Percentiles rank a stretch among this genome's conserved stretches.
These are phyloP conservation scores for Aldabrachelys gigantea DNA, from an alignment of 2,113 vertebrate genomes.

Conservation along the genomic window DNA sequence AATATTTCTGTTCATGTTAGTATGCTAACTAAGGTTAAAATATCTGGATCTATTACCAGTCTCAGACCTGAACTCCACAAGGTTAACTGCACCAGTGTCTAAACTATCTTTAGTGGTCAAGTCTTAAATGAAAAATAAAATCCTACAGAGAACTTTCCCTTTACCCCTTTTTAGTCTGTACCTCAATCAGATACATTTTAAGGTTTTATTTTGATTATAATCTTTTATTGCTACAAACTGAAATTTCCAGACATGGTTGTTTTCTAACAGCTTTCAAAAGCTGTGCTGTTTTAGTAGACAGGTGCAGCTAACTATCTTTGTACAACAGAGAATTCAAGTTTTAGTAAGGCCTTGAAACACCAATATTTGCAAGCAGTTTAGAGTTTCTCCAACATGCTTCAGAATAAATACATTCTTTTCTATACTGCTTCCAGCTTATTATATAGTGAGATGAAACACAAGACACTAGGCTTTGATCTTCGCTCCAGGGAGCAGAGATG, in stretches of 20 bases:
- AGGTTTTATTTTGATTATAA: neutral
- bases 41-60: neutral
- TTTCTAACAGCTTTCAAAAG: neutral
- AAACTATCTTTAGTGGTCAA: neutral
- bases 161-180: neutral
- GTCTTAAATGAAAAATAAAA: neutral
- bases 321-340: neutral
- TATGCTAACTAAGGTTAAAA: neutral
- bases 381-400: neutral
- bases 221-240: neutral
- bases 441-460: neutral
- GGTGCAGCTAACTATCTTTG: neutral
- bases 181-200: neutral
- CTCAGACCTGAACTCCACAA: neutral
- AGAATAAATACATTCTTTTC: neutral
- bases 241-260: neutral
- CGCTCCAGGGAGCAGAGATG: no score
- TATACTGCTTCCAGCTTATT: neutral
- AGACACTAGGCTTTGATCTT: neutral
- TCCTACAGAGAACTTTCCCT: neutral
- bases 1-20: neutral
- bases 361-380: neutral
- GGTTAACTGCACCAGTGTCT: neutral
- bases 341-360: neutral
- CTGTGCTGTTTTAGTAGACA: neutral